Percentiles rank a stretch among this genome's conserved stretches.
Conservation (phyloP, 2,113 vertebrate genomes). For the Alethe castanea region DNA sequence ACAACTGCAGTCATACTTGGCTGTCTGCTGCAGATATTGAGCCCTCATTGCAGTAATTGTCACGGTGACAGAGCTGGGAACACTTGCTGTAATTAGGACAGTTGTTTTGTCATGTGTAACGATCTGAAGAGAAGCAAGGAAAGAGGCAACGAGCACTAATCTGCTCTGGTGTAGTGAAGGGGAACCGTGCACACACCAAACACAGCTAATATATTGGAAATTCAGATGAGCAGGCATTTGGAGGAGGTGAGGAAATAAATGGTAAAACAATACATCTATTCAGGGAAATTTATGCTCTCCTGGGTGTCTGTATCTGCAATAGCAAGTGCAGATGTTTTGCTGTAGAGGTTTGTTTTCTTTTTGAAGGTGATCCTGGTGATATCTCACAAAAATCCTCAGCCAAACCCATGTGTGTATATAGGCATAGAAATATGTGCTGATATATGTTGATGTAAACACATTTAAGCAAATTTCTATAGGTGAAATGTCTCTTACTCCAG, state of each 20-base stretch:
- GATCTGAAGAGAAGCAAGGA: conserved; percentile 70
- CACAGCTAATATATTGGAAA: conserved; percentile 5
- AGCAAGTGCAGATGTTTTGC: conserved; percentile 21
- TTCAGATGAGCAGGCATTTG: conserved; percentile 45
- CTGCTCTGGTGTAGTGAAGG: conserved; percentile 32
- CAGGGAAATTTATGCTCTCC: conserved; percentile 22
- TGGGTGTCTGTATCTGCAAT: conserved; percentile 8
- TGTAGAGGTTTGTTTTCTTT: background rate
- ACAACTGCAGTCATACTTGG: conserved; percentile 67
- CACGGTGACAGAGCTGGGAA: conserved; percentile 68
- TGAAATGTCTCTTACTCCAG: background rate
- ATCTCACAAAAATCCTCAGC: background rate
- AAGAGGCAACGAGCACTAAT: conserved; percentile 65
- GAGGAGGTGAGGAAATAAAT: conserved; percentile 41
- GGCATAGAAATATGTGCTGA: background rate
- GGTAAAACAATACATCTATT: conserved; percentile 48
- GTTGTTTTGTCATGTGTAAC: conserved; percentile 75
- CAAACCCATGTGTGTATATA: background rate
- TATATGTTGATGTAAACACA: background rate
- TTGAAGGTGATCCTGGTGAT: background rate
- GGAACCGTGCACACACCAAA: conserved; percentile 24
- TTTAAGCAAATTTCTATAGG: background rate
- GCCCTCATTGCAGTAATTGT: conserved; percentile 70
- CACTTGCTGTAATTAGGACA: conserved; percentile 72
- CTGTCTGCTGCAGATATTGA: conserved; percentile 66